Evolutionary conservation across 2,113 vertebrate genomes (phyloP).

Genomic region (Spheniscus mendiculus): DNA sequence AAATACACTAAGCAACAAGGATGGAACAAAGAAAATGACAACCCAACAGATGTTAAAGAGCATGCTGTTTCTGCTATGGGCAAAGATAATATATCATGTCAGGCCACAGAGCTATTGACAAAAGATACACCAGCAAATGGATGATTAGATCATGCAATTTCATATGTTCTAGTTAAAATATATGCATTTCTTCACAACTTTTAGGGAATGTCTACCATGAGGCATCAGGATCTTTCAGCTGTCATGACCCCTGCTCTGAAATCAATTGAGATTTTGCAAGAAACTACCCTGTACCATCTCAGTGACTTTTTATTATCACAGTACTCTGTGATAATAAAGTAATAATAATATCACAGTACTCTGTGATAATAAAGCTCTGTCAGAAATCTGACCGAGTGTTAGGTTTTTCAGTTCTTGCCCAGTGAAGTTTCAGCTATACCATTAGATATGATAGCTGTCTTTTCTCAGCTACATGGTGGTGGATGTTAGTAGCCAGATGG

Average conservation of each 20-base stretch:
- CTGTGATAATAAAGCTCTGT: neutral
- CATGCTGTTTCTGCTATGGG: neutral
- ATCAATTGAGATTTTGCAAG: neutral
- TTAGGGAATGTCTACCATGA: neutral
- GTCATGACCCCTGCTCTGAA: neutral
- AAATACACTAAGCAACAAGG: neutral
- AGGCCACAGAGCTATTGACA: neutral
- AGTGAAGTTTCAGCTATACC: neutral
- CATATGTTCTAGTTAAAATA: neutral
- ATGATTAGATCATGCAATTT: neutral
- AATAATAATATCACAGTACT: no score
- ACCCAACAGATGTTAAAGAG: neutral
- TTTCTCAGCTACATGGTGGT: accelerated
- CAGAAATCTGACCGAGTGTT: accelerated
- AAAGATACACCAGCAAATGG: neutral
- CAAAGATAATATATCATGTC: neutral
- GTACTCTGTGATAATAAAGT: neutral
- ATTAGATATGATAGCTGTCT: neutral
- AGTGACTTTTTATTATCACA: neutral
- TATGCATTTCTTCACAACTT: neutral
- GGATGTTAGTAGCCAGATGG: slow-evolving; percentile 16
- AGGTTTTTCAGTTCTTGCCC: neutral
- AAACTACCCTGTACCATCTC: neutral
- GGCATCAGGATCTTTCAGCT: neutral
- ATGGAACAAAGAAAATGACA: neutral